phyloP scores from a whole-genome alignment of 2,888 invertebrate genomes.

The Plutella xylostella region DNA sequence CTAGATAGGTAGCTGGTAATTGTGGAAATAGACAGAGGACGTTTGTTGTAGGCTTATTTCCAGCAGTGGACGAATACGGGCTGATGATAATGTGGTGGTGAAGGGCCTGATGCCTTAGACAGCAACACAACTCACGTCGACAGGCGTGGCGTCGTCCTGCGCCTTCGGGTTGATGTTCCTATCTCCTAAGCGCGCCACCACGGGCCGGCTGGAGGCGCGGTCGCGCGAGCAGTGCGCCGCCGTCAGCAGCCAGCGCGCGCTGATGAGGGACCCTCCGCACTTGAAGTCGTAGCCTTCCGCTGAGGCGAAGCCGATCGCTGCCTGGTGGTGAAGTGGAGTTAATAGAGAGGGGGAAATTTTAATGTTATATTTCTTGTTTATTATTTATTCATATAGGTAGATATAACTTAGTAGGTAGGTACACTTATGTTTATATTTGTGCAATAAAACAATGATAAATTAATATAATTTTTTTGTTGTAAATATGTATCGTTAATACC shows the following conservation, averaged over 20 bases:
- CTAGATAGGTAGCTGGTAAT: too few relatives aligned
- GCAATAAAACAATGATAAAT: too few relatives aligned
- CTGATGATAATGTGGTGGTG: too few relatives aligned
- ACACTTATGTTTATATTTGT: not conserved
- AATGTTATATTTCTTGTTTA: not conserved
- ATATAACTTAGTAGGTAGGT: not conserved
- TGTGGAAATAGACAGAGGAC: too few relatives aligned
- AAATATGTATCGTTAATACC: too few relatives aligned
- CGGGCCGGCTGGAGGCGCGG: constrained; percentile 35
- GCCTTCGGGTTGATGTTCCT: constrained; percentile 58
- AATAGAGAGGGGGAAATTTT: constrained; percentile 10
- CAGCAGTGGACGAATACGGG: too few relatives aligned
- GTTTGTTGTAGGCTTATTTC: too few relatives aligned
- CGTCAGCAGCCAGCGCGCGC: constrained; percentile 72
- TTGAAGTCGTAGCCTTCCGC: constrained; percentile 45
- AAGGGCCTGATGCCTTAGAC: too few relatives aligned
- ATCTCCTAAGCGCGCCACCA: constrained; percentile 68
- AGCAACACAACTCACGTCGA: constrained; percentile 31
- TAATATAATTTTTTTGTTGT: too few relatives aligned
- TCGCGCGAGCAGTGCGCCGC: constrained; percentile 64
- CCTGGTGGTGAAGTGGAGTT: constrained; percentile 24
- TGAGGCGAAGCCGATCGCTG: constrained; percentile 42
- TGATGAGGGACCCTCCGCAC: constrained; percentile 78
- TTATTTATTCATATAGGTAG: not conserved
- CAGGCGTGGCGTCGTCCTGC: constrained; percentile 56